Conservation (phyloP, 2,113 vertebrate species). For the Oreotragus oreotragus region DNA sequence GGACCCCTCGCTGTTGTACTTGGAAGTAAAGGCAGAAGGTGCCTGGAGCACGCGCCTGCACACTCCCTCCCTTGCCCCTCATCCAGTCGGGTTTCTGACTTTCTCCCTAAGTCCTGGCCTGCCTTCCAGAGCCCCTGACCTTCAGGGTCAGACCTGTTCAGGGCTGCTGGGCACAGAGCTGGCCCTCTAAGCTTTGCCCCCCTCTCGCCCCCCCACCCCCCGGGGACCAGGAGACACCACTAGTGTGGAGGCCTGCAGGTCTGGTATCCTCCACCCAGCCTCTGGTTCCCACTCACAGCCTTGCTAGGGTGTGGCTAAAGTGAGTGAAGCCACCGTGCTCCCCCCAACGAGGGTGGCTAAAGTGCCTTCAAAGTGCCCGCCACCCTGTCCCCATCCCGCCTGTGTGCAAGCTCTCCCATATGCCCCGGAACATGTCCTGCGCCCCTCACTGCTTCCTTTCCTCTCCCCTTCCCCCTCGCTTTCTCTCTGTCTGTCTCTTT, state of each 20-base stretch:
- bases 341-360: not conserved
- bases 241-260: not conserved
- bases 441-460: constrained; percentile 62
- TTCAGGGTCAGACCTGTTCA: not conserved
- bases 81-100: not conserved
- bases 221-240: not conserved
- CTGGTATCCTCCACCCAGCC: not conserved
- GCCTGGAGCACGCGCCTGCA: too few relatives aligned
- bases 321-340: not conserved
- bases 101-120: not conserved
- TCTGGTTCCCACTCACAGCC: not conserved
- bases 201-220: not conserved
- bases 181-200: not conserved
- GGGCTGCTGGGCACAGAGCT: not conserved
- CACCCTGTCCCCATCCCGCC: rapidly evolving
- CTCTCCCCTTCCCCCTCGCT: constrained; percentile 45
- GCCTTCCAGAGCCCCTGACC: not conserved
- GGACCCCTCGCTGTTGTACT: not conserved
- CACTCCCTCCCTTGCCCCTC: rapidly evolving
- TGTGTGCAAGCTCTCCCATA: not conserved
- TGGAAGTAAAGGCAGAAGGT: not conserved
- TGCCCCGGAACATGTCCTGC: not conserved
- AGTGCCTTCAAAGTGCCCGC: not conserved
- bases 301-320: not conserved
- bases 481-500: constrained; percentile 73